These are phyloP conservation scores for Eristalinus aeneus DNA, from an alignment of 2,888 invertebrate species.

Conservation along the genomic window DNA sequence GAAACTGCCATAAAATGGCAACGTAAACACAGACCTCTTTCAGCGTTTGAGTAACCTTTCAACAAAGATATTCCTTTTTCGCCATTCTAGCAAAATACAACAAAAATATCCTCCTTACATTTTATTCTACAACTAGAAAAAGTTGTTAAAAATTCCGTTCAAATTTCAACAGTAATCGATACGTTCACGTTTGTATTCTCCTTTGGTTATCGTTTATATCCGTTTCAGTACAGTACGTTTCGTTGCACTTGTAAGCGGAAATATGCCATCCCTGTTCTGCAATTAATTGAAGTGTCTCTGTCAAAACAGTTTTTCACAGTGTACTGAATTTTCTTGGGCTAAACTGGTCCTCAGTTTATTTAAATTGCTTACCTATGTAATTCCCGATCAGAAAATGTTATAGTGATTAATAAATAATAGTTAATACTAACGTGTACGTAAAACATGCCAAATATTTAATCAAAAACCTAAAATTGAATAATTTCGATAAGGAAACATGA, in stretches of 20 bases:
- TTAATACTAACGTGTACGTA: slow-evolving; percentile 16
- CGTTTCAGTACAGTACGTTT: neutral
- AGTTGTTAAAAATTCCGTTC: neutral
- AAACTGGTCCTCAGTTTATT: slow-evolving; percentile 14
- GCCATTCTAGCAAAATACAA: no score
- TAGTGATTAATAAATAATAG: slow-evolving; percentile 7
- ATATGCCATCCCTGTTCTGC: neutral
- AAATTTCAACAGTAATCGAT: no score
- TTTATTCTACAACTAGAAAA: no score
- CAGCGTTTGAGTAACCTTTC: no score
- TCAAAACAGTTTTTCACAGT: slow-evolving; percentile 36
- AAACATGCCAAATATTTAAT: no score
- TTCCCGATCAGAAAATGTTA: slow-evolving; percentile 18
- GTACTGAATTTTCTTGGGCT: slow-evolving; percentile 50
- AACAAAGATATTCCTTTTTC: no score
- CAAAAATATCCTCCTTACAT: no score
- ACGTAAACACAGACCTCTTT: no score
- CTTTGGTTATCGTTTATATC: neutral
- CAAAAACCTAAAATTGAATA: neutral
- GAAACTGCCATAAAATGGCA: no score
- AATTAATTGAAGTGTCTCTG: neutral
- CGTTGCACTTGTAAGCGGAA: neutral
- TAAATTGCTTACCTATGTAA: slow-evolving; percentile 34
- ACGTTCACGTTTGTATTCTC: no score
- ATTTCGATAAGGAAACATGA: neutral